Evolutionary conservation across 1,140 invertebrate genomes (phyloP).

Genomic region (Psilanteris sp.): DNA sequence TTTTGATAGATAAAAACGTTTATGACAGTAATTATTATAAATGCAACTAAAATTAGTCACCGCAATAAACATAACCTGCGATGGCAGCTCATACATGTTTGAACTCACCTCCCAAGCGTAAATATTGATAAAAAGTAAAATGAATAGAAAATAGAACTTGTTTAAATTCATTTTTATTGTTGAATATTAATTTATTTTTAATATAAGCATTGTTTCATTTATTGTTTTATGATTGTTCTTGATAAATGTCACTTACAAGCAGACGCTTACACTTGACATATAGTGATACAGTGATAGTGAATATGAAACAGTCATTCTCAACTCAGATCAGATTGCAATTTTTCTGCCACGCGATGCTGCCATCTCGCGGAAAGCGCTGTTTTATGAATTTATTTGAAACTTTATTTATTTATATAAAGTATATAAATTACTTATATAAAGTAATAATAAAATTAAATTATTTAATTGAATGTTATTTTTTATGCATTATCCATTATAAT

Average conservation of each 20-base stretch:
- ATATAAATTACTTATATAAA: too few relatives aligned
- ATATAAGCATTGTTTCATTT: conserved; percentile 29
- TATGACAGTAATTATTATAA: too few relatives aligned
- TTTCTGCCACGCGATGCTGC: not conserved
- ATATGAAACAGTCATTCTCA: not conserved
- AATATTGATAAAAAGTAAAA: conserved; percentile 41
- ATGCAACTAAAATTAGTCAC: too few relatives aligned
- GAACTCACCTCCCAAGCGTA: conserved; percentile 55
- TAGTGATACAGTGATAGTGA: too few relatives aligned
- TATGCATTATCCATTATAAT: too few relatives aligned
- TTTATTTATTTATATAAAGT: too few relatives aligned
- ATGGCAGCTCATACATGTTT: not conserved
- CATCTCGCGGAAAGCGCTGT: conserved; percentile 12
- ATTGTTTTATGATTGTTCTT: conserved; percentile 8
- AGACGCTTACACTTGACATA: conserved; percentile 17
- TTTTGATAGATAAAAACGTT: too few relatives aligned
- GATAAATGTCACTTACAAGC: conserved; percentile 34
- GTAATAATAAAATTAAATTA: too few relatives aligned
- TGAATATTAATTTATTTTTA: conserved; percentile 10
- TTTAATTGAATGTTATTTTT: too few relatives aligned
- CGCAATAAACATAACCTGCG: conserved; percentile 27
- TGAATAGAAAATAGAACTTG: conserved; percentile 24
- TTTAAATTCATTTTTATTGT: conserved; percentile 23
- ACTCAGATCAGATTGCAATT: conserved; percentile 3
- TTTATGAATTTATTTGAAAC: too few relatives aligned